These are phyloP conservation scores for Drosophila siamana DNA, from an alignment of 2,888 invertebrate genomes.

Conservation along the genomic window DNA sequence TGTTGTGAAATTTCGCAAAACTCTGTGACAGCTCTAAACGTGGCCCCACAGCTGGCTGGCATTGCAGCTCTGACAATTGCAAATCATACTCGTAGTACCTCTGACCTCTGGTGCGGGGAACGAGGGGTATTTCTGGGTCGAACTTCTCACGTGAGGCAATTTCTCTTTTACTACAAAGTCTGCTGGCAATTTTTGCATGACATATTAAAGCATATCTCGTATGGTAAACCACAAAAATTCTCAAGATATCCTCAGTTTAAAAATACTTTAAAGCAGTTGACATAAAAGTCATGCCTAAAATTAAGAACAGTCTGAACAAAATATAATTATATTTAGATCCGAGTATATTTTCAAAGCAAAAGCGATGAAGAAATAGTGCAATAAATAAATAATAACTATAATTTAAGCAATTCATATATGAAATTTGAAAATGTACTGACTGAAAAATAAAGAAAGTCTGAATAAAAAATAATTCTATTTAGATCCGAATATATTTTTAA, in stretches of 20 bases:
- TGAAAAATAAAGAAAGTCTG: too few species aligned
- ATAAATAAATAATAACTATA: too few species aligned
- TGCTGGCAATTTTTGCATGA: not conserved
- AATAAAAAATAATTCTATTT: too few species aligned
- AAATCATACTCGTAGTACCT: conserved; percentile 50
- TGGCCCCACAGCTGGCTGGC: not conserved
- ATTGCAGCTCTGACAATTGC: conserved; percentile 40
- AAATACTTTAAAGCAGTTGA: too few species aligned
- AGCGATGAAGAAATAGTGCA: too few species aligned
- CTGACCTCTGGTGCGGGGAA: conserved; percentile 23
- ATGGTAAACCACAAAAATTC: not conserved
- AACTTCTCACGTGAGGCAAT: conserved; percentile 12
- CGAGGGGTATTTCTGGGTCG: conserved; percentile 26
- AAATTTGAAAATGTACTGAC: too few species aligned
- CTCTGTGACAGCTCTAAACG: conserved; percentile 40
- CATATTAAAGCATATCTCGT: not conserved
- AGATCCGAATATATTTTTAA: too few species aligned
- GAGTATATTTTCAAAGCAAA: too few species aligned
- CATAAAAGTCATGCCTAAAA: too few species aligned
- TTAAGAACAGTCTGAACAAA: too few species aligned
- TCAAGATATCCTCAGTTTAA: not conserved
- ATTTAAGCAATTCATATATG: too few species aligned
- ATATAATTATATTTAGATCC: too few species aligned
- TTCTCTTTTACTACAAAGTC: conserved; percentile 17
- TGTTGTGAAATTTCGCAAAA: conserved; percentile 65